A percentile compares a stretch with the other conserved stretches of the same genome.
These are phyloP conservation scores for Aptenodytes patagonicus DNA, from an alignment of 2,113 vertebrate species.

Conservation along the genomic window DNA sequence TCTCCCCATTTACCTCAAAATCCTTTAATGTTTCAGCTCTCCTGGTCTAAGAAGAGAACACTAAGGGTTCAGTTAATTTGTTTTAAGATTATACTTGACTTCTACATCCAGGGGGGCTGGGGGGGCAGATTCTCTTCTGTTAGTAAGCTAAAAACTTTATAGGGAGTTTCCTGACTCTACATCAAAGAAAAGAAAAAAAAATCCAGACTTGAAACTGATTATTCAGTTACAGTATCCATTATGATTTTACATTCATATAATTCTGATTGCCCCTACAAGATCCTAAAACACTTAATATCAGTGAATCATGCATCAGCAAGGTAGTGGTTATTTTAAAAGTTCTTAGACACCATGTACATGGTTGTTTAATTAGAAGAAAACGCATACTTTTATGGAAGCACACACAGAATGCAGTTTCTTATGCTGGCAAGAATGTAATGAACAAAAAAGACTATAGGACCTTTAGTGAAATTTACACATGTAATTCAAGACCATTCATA, in stretches of 20 bases:
- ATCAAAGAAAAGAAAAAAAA: background rate
- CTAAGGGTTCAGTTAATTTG: background rate
- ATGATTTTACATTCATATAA: background rate
- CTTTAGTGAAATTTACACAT: background rate
- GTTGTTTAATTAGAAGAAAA: background rate
- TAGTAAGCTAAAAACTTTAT: background rate
- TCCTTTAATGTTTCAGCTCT: background rate
- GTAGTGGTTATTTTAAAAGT: background rate
- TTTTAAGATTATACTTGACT: background rate
- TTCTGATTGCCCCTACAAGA: background rate
- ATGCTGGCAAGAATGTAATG: background rate
- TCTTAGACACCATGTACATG: background rate
- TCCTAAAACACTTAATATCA: background rate
- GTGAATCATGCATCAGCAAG: fast-evolving
- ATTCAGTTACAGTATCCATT: background rate
- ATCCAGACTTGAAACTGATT: background rate
- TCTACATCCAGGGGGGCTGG: background rate
- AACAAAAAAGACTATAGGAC: background rate
- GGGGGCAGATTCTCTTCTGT: background rate
- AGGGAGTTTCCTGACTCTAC: background rate
- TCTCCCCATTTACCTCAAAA: background rate
- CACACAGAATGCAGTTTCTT: background rate
- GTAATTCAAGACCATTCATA: background rate
- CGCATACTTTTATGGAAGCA: background rate
- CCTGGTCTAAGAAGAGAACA: background rate